These are phyloP conservation scores for Aegotheles bennettii DNA, from an alignment of 2,113 vertebrate genomes.

Conservation along the genomic window DNA sequence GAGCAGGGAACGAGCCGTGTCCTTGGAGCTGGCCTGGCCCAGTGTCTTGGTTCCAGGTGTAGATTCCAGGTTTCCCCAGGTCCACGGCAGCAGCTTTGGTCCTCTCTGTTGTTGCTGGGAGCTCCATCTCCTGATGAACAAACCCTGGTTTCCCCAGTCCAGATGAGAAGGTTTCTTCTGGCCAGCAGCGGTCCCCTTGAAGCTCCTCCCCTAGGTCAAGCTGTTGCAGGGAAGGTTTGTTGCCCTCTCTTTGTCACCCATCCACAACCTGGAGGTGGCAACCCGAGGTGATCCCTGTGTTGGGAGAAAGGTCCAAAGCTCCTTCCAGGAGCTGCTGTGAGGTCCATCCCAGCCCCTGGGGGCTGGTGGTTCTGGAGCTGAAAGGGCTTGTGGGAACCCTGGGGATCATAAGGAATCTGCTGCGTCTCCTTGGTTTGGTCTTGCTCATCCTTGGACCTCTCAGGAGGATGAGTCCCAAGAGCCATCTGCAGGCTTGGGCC, in stretches of 20 bases:
- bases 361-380: neutral
- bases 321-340: neutral
- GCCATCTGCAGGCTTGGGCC: neutral
- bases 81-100: neutral
- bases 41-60: no score
- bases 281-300: accelerated
- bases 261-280: neutral
- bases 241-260: neutral
- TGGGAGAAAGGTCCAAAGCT: neutral
- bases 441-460: neutral
- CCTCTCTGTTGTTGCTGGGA: neutral
- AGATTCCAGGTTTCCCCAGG: neutral
- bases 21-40: neutral
- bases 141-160: accelerated
- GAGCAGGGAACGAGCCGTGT: no score
- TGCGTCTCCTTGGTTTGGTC: accelerated
- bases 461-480: accelerated
- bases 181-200: neutral
- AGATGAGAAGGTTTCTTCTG: neutral
- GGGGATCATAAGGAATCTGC: accelerated
- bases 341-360: neutral
- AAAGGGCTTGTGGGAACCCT: no score
- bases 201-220: neutral
- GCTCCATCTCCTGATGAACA: neutral
- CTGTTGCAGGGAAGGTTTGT: neutral